Base-by-base conservation (phyloP, 2,113 vertebrate species). In the Lampris incognitus region DNA sequence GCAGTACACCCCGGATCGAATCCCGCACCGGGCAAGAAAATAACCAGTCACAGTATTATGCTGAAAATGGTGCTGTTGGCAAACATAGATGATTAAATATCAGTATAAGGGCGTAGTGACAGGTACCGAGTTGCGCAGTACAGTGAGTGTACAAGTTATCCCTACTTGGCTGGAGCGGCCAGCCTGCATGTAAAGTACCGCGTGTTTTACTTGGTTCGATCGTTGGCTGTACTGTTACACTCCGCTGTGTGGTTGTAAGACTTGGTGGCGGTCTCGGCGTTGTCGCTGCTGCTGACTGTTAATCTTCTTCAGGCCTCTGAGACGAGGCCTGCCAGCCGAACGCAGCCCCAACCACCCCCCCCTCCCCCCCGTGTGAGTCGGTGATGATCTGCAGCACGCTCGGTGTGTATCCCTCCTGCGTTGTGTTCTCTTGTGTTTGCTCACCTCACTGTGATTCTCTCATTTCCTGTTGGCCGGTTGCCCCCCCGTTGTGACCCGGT, bases 401-500 rank as follows among this genome's bases (percentile, higher is more conserved):
- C 24, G 24, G 24, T 24, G 24, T 24, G 24, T 24, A 24, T 24
- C 71, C 71, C 77, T 88, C 69, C 82, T 85, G 10, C 81, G 74
- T 82, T 76, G 38, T 81, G 60, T 85, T 83, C 79, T 72, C 69
- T 82, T 85, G 49, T 79, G 84, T 91, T 87, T 78, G 74, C 78
- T 87, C 91, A 91, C 85, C 91, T 92, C 87, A 93, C 92, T 94
- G 78, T 95, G 83, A 94, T 88, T 95, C 87, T 95, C 90, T 94
- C 93, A 87, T 94, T 89, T 86, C 85, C 87, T 87, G 5, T 90
- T 90, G 92, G 83, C 92, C 85, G 90, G 89, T 92, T 88, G 91
- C 90, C 74, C 88, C 88, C 82, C 91, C 83, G 86, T 89, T 92
- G 93, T 93, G 93, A 88, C 92, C 92, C 74, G 87, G 91, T 94